phyloP scores from a whole-genome alignment of 2,888 invertebrate genomes.

The Folsomia manolachei region DNA sequence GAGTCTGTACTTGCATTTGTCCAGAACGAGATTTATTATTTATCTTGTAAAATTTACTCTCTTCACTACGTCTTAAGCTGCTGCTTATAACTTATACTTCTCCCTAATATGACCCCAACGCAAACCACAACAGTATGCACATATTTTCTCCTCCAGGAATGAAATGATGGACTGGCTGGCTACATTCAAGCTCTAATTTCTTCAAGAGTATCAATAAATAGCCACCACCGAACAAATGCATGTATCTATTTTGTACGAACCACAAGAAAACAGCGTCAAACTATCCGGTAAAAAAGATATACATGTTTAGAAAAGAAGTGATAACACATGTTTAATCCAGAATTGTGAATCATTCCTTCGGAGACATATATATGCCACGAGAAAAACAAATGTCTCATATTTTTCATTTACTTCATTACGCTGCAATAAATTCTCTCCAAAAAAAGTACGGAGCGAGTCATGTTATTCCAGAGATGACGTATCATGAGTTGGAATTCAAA shows the following conservation, averaged over 20 bases:
- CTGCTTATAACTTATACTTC: too few species aligned
- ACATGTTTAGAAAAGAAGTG: too few species aligned
- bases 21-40: neutral
- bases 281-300: too few species aligned
- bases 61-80: neutral
- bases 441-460: neutral
- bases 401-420: neutral
- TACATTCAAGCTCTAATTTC: too few species aligned
- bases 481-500: neutral
- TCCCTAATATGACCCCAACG: neutral
- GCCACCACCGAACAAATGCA: too few species aligned
- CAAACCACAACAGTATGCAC: too few species aligned
- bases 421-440: neutral
- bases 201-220: too few species aligned
- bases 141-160: too few species aligned
- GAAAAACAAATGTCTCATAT: neutral
- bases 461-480: neutral
- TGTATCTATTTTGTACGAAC: too few species aligned
- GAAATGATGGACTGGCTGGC: too few species aligned
- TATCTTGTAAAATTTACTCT: neutral
- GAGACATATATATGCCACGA: too few species aligned
- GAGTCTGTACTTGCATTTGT: neutral
- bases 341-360: neutral
- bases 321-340: neutral
- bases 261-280: too few species aligned